Evolutionary conservation across 2,113 vertebrate species (phyloP).

Genomic region (Sceloporus tristichus): DNA sequence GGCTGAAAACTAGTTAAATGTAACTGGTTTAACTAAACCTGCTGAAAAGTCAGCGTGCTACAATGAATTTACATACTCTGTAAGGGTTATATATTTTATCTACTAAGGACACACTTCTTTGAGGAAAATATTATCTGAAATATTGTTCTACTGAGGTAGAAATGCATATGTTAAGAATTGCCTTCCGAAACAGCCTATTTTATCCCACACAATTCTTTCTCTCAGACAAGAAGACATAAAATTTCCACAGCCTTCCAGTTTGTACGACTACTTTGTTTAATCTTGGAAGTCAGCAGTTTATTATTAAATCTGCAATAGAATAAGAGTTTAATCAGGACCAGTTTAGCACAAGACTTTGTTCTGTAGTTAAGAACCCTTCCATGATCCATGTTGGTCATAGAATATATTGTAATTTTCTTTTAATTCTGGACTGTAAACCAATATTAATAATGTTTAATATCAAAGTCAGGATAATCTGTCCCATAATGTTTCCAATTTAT

Average conservation of each 20-base stretch:
- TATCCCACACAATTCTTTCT: background rate
- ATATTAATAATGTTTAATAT: no score
- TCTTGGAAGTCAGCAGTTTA: background rate
- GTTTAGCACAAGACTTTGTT: no score
- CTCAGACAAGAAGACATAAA: background rate
- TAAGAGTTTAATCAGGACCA: background rate
- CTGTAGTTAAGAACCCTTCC: background rate
- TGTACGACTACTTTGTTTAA: background rate
- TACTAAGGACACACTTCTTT: background rate
- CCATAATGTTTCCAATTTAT: no score
- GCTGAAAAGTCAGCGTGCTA: background rate
- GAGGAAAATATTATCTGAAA: background rate
- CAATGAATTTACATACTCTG: background rate
- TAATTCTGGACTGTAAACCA: background rate
- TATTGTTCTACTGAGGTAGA: background rate
- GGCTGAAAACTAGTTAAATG: background rate
- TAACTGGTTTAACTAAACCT: background rate
- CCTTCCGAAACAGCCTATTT: background rate
- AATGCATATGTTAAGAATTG: background rate
- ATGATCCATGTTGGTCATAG: background rate
- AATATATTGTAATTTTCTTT: constrained; percentile 1
- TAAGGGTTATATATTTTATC: background rate
- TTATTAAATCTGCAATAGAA: background rate
- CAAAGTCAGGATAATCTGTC: no score
- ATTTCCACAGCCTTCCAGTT: background rate